A percentile compares a stretch with the other conserved stretches of the same genome.
These are phyloP conservation scores for Bos javanicus DNA, from an alignment of 2,113 vertebrate genomes.

Conservation along the genomic window DNA sequence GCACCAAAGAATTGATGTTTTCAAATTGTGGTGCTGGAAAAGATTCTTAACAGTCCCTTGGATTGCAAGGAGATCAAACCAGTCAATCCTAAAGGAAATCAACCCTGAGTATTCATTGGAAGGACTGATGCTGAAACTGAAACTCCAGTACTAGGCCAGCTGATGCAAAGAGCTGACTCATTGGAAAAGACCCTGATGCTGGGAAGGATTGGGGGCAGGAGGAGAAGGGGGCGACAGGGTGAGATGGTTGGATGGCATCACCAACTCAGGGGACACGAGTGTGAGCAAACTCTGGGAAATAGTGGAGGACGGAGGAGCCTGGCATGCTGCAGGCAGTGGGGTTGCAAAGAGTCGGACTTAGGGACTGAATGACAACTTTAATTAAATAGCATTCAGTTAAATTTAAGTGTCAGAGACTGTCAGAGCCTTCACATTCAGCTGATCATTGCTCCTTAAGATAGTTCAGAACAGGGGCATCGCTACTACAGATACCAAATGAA, in stretches of 20 bases:
- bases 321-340: not conserved
- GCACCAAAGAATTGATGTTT: not conserved
- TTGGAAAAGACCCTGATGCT: not conserved
- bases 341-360: not conserved
- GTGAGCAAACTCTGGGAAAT: not conserved
- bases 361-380: not conserved
- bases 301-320: not conserved
- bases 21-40: not conserved
- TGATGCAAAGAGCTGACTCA: not conserved
- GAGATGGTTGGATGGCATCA: not conserved
- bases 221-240: not conserved
- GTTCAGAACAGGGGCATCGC: slow-evolving; percentile 18
- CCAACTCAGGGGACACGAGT: not conserved
- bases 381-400: slow-evolving; percentile 23
- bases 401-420: slow-evolving; percentile 24
- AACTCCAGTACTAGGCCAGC: not conserved
- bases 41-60: not conserved
- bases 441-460: slow-evolving; percentile 31
- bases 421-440: slow-evolving; percentile 38
- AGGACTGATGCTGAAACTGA: not conserved
- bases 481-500: slow-evolving; percentile 1
- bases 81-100: not conserved
- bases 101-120: not conserved
- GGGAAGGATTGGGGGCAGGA: not conserved
- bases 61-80: not conserved